Evolutionary conservation across 2,888 invertebrate species (phyloP), one percentile per base, ranked within the genome.

Genomic region (Meliscaeva auricollis): DNA sequence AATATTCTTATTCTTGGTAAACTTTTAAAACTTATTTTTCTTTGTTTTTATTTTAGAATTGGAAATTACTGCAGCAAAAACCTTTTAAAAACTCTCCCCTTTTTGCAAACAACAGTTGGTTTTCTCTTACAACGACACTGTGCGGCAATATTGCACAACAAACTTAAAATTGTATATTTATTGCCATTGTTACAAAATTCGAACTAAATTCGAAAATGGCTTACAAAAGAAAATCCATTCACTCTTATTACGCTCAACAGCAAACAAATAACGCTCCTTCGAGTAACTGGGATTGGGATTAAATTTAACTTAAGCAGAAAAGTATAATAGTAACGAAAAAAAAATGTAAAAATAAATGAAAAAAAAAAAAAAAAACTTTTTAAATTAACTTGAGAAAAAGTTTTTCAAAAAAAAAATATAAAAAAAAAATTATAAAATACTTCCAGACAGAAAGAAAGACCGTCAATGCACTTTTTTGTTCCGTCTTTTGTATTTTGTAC

Each of bases 371-470:
- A 35, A 20, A 38, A 76, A 75, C 58, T 84, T 84, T 84, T 76
- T 48, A 84, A 84, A 84, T 84, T 80, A 84, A 84, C 79, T 80
- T 60, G 32, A 30, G 52, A 35, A 58, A 58, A 76, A 66, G 32
- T 68, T 77, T 68, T 52, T 48, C 3, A 13, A 13, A 2, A 8
- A 20, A 20, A 20, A 20, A 7, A 22, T 11, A 32, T 8, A 17
- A 15, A 41, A 48, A 35, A 75, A 52, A n/a, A 48, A 70, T 9
- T 62, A 13, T 13, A 52, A 70, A 58, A 60, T 64, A 52, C 58
- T 62, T 44, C 17, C 20, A 62, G 41, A 7, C 20, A 72, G 66
- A 7, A 15, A 44, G 8, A 32, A n/a, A 38, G 9, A 6, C 38
- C 48, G 70, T 72, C 38, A 48, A 30, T 69, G 72, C 80, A 79